Conservation (phyloP, 2,113 vertebrate species). For the Pleuronectes platessa region DNA sequence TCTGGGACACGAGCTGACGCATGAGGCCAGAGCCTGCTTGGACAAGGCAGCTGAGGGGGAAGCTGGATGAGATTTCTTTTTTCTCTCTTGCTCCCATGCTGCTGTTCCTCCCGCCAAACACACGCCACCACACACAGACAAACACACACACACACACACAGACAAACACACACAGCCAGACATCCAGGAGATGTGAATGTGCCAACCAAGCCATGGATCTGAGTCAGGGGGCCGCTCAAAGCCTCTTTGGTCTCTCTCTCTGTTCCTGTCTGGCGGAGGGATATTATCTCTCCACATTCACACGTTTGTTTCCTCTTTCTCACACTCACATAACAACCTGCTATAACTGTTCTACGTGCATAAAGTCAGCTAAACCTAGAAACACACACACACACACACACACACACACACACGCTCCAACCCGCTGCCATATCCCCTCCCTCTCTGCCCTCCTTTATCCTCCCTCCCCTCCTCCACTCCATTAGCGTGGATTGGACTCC, state of each 20-base stretch:
- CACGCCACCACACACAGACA: not conserved
- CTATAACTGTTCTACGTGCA: not conserved
- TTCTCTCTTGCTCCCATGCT: conserved; percentile 36
- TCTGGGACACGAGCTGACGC: conserved; percentile 52
- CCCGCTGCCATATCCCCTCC: not conserved
- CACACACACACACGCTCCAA: not conserved
- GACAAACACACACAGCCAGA: conserved; percentile 1
- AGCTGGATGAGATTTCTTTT: conserved; percentile 52
- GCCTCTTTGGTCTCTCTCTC: conserved; percentile 2
- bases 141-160: conserved; percentile 11
- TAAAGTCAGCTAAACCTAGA: conserved; percentile 15
- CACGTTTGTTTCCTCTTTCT: conserved; percentile 19
- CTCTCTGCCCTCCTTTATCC: conserved; percentile 1
- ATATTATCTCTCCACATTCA: conserved; percentile 14
- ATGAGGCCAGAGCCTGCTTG: conserved; percentile 48
- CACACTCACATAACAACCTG: conserved; percentile 13
- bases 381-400: not conserved
- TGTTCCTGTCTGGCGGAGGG: conserved; percentile 29
- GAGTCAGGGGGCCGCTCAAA: conserved; percentile 31
- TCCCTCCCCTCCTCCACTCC: conserved; percentile 5
- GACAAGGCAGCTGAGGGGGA: conserved; percentile 49
- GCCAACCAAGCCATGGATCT: conserved; percentile 20
- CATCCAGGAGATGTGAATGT: conserved; percentile 40
- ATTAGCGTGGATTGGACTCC: conserved; percentile 38
- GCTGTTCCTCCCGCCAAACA: conserved; percentile 26